A percentile compares a stretch with the other conserved stretches of the same genome.
Conservation (phyloP, 1,140 invertebrate species). For the Eriosoma lanigerum region DNA sequence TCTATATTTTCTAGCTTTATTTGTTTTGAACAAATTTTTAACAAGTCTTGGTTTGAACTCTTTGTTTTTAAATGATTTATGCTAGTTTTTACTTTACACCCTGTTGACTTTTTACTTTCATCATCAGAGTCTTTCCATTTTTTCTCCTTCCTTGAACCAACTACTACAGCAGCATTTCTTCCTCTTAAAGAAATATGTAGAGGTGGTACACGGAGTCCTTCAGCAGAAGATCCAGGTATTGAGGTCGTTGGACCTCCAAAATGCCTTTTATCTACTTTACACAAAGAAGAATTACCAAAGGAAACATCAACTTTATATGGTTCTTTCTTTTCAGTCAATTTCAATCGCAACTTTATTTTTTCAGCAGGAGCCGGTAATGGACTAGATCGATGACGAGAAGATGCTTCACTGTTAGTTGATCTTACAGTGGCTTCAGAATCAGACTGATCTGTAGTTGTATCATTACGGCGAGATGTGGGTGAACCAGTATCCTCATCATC, state of each 20-base stretch:
- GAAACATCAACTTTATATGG: constrained; percentile 81
- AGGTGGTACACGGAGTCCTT: constrained; percentile 81
- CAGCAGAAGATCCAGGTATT: constrained; percentile 24
- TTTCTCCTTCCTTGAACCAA: constrained; percentile 75
- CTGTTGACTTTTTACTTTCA: constrained; percentile 47
- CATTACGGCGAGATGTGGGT: constrained; percentile 58
- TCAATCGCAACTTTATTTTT: constrained; percentile 80
- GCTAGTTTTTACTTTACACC: constrained; percentile 46
- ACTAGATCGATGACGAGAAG: constrained; percentile 53
- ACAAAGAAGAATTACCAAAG: constrained; percentile 59
- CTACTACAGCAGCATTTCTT: constrained; percentile 83
- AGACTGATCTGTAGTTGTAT: constrained; percentile 65
- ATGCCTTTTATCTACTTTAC: constrained; percentile 59
- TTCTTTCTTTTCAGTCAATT: constrained; percentile 75
- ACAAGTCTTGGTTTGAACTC: constrained; percentile 38
- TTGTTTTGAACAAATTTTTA: constrained; percentile 51
- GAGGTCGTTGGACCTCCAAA: constrained; percentile 35
- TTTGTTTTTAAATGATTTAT: constrained; percentile 44
- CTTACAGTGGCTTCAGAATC: constrained; percentile 66
- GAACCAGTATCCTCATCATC: constrained; percentile 57
- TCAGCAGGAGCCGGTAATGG: constrained; percentile 60
- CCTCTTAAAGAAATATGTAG: constrained; percentile 85
- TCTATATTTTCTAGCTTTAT: constrained; percentile 40
- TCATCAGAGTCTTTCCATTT: constrained; percentile 58
- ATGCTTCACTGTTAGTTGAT: constrained; percentile 62